Evolutionary conservation across 2,797 vertebrate genomes (phyloP).

Genomic region (Monodelphis domestica): DNA sequence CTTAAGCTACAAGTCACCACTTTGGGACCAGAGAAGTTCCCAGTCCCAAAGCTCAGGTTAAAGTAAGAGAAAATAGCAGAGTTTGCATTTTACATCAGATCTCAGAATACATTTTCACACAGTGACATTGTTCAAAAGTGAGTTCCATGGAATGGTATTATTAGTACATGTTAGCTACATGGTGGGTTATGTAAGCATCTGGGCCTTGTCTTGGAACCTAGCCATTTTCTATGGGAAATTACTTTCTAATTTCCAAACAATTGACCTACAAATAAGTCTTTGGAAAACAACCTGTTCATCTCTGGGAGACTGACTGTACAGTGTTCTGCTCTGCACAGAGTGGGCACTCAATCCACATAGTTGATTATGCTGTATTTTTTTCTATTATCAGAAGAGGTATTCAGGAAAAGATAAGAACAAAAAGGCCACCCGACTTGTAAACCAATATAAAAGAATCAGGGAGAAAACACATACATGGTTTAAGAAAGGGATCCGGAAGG

Average conservation of each 20-base stretch:
- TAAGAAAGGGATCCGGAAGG: neutral
- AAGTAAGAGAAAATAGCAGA: neutral
- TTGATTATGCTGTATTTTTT: neutral
- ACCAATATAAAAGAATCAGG: neutral
- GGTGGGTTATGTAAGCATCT: neutral
- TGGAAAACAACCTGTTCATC: neutral
- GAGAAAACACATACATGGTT: neutral
- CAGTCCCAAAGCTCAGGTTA: neutral
- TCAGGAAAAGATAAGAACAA: neutral
- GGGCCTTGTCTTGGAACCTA: neutral
- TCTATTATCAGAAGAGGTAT: neutral
- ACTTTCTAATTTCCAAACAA: neutral
- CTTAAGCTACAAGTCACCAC: neutral
- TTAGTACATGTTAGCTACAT: neutral
- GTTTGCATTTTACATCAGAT: neutral
- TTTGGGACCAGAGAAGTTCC: neutral
- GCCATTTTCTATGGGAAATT: neutral
- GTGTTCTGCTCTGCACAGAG: neutral
- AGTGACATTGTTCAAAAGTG: neutral
- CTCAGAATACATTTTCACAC: neutral
- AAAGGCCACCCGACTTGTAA: neutral
- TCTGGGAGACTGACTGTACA: neutral
- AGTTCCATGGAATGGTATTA: neutral
- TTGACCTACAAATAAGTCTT: neutral
- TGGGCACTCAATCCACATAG: neutral